Base-by-base conservation (phyloP, 2,113 vertebrate genomes). In the Cygnus buccinator region DNA sequence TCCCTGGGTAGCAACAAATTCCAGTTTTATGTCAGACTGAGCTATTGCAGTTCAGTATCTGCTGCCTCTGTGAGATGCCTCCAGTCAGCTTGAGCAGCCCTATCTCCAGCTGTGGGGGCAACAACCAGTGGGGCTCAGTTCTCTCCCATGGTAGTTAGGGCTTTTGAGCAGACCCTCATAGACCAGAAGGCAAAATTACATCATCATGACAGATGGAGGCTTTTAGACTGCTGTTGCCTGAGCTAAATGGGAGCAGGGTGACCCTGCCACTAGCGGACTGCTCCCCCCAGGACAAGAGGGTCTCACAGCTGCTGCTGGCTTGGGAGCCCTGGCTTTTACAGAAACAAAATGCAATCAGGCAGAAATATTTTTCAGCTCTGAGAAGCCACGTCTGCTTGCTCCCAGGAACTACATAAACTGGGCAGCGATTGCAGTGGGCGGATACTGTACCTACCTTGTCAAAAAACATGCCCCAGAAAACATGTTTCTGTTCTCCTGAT, bases 401-500 rank as follows among this genome's bases (percentile, higher is more conserved):
- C 39, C n/a, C 50, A 25, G 35, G 22, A 62, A 25, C 58, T 25
- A 43, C 19, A 57, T 58, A 85, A 79, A 73, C 2, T 0, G 1
- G 10, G 25, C 33, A 83, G 54, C 14, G 43, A 3, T 20, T 31
- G 8, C 8, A 5, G 11, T 19, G n/a, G 22, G 61, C 41, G 44
- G 52, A 10, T 75, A 33, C 11, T 3, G 2, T 37, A 13, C 11
- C 20, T 12, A 52, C 26, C 66, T 75, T 52, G 43, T 33, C 48
- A 76, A 31, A 89, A 50, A 7, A 0, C 5, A 1, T 13, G 9
- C 3, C 17, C 26, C 52, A 16, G 29, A 63, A 81, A 9, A 3
- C 1, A 0, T 0, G 1, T 39, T 13, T 89, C 71, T 63, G 39
- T 68, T 61, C 22, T 35, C 25, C 62, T 3, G 4, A 7, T 2